These are phyloP conservation scores for Harpalus rufipes DNA, from an alignment of 2,888 invertebrate species.

Conservation along the genomic window DNA sequence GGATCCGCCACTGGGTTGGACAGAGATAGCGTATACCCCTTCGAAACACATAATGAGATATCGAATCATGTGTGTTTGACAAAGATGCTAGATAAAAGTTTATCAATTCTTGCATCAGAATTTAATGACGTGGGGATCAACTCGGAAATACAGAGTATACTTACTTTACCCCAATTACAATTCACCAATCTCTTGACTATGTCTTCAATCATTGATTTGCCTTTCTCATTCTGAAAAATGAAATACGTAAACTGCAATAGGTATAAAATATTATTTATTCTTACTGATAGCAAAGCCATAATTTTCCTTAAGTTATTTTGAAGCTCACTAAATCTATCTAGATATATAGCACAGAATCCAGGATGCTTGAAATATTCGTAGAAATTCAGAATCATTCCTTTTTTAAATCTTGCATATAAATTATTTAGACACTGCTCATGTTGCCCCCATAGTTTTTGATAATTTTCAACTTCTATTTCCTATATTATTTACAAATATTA, in stretches of 20 bases:
- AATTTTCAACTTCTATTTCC: constrained; percentile 80
- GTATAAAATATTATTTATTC: too few species aligned
- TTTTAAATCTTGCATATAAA: constrained; percentile 81
- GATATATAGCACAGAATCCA: constrained; percentile 83
- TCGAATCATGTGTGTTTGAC: too few species aligned
- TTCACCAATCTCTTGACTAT: constrained; percentile 71
- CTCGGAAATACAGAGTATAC: constrained; percentile 25
- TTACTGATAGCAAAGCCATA: constrained; percentile 68
- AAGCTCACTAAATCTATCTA: constrained; percentile 80
- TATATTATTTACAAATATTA: constrained; percentile 70
- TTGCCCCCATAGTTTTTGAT: constrained; percentile 84
- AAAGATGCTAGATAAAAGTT: too few species aligned
- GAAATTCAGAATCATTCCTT: constrained; percentile 82
- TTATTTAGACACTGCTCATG: constrained; percentile 87
- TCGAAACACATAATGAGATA: too few species aligned
- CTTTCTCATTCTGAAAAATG: constrained; percentile 69
- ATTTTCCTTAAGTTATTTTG: constrained; percentile 73
- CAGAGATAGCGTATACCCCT: too few species aligned
- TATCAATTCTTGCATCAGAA: too few species aligned
- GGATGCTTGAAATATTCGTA: constrained; percentile 83
- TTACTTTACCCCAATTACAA: constrained; percentile 73
- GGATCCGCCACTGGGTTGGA: too few species aligned
- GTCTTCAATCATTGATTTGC: constrained; percentile 72
- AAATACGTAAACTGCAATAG: background rate
- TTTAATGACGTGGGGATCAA: too few species aligned